Conservation (phyloP, 2,113 vertebrate species). For the Aegotheles bennettii region DNA sequence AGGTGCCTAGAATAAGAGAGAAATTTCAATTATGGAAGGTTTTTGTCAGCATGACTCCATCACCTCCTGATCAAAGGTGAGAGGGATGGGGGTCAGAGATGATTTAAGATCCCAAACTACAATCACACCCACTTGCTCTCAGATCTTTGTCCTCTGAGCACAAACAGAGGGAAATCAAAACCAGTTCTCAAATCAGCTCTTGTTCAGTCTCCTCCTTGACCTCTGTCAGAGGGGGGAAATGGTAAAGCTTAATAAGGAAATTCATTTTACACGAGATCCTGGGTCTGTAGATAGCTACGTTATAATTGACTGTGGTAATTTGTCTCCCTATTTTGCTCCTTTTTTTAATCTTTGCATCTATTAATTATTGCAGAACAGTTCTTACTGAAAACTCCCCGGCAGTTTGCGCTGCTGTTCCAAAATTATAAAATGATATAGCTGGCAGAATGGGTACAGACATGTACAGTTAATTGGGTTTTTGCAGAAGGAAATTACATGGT, state of each 20-base stretch:
- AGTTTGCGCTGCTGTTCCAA: conserved; percentile 3
- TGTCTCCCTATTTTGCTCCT: background rate
- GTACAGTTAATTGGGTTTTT: conserved; percentile 47
- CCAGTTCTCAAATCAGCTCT: background rate
- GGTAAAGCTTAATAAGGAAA: background rate
- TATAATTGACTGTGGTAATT: conserved; percentile 39
- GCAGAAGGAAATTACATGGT: conserved; percentile 34
- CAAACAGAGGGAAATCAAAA: background rate
- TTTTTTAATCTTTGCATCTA: conserved; percentile 14
- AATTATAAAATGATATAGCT: conserved; percentile 34
- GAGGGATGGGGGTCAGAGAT: background rate
- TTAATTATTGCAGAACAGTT: conserved; percentile 47
- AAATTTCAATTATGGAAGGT: background rate
- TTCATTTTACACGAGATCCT: background rate
- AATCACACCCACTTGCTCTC: background rate
- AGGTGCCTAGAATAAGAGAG: background rate
- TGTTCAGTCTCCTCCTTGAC: background rate
- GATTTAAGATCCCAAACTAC: background rate
- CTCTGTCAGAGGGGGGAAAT: background rate
- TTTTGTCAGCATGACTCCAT: background rate
- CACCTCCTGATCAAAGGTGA: background rate
- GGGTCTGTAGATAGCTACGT: background rate
- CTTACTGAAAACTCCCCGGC: background rate
- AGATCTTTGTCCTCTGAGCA: background rate
- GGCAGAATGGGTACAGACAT: conserved; percentile 38